phyloP scores from a whole-genome alignment of 2,797 vertebrate genomes.

The Scyliorhinus canicula region DNA sequence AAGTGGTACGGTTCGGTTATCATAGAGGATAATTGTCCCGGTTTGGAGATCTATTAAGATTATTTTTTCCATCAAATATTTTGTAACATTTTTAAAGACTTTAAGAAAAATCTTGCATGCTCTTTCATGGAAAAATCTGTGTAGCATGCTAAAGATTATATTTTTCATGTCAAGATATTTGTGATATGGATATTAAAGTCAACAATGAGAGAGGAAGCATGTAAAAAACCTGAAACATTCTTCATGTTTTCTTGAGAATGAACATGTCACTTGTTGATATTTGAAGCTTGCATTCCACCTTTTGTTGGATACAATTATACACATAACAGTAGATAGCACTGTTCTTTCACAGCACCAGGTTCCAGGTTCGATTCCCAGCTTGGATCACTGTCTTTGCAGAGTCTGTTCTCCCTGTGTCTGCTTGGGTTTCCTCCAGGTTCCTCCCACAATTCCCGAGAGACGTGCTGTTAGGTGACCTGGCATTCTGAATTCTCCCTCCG shows the following conservation, averaged over 20 bases:
- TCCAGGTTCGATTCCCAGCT: too few species aligned
- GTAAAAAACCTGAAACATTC: background rate
- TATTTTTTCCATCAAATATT: background rate
- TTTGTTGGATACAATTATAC: background rate
- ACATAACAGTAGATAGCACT: too few species aligned
- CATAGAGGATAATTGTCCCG: background rate
- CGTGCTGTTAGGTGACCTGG: too few species aligned
- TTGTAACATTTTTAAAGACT: background rate
- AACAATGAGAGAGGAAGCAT: background rate
- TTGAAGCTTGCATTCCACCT: background rate
- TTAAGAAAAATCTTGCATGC: background rate
- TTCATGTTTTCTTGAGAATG: background rate
- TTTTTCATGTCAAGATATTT: background rate
- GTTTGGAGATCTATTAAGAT: background rate
- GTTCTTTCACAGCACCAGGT: too few species aligned
- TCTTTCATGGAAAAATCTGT: background rate
- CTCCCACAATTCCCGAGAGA: too few species aligned
- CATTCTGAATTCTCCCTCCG: too few species aligned
- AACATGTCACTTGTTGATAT: background rate
- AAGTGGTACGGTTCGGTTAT: background rate
- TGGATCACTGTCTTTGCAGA: too few species aligned
- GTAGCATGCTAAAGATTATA: background rate
- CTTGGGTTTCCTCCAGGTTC: too few species aligned
- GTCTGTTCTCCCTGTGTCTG: too few species aligned
- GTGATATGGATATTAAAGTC: background rate